A percentile compares a stretch with the other conserved stretches of the same genome.
phyloP scores from a whole-genome alignment of 2,888 invertebrate species.

The Coelinius sp. region DNA sequence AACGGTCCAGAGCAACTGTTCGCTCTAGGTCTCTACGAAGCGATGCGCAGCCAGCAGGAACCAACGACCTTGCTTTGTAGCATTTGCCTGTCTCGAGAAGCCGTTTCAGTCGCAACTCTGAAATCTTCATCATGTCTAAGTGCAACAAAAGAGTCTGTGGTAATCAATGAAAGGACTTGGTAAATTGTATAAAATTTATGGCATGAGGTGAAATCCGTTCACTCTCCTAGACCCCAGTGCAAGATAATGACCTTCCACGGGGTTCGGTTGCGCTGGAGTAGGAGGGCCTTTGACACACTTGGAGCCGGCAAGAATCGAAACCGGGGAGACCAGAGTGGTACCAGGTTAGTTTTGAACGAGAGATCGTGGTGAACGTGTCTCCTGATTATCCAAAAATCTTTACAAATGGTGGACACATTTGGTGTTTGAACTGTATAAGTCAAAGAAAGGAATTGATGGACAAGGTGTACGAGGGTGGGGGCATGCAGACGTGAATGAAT shows the following conservation, averaged over 20 bases:
- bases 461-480: slow-evolving; percentile 26
- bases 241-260: slow-evolving; percentile 70
- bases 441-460: slow-evolving; percentile 5
- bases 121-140: background rate
- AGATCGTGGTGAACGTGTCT: slow-evolving; percentile 65
- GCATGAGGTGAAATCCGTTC: background rate
- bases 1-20: slow-evolving; percentile 45
- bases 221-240: slow-evolving; percentile 30
- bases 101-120: background rate
- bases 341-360: slow-evolving; percentile 66
- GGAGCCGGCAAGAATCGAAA: slow-evolving; percentile 65
- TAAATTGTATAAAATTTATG: background rate
- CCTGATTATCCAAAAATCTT: slow-evolving; percentile 34
- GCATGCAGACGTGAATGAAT: slow-evolving; percentile 6
- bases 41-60: slow-evolving; percentile 48
- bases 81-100: background rate
- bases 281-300: slow-evolving; percentile 71
- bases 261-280: slow-evolving; percentile 61
- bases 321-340: slow-evolving; percentile 57
- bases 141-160: too few species aligned
- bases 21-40: slow-evolving; percentile 45
- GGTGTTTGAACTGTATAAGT: background rate
- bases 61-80: slow-evolving; percentile 45
- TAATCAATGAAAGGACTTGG: background rate
- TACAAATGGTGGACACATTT: background rate